These are phyloP conservation scores for Geopemphigus sp. DNA, from an alignment of 1,140 invertebrate species.

Conservation along the genomic window DNA sequence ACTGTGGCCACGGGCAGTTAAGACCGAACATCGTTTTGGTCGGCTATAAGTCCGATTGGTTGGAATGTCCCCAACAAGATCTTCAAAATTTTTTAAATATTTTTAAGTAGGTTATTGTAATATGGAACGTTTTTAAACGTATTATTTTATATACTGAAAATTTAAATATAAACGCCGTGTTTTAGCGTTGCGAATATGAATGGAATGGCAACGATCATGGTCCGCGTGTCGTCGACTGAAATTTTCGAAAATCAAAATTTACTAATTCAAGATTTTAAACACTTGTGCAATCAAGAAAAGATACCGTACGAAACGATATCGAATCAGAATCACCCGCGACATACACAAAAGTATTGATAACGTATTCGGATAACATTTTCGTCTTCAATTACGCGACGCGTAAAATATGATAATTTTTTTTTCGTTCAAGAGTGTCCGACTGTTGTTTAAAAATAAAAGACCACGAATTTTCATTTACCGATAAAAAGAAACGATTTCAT, in stretches of 20 bases:
- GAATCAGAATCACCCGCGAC: not conserved
- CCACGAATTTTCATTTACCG: not conserved
- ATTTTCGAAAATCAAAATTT: not conserved
- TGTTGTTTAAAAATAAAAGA: not conserved
- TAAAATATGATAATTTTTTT: not conserved
- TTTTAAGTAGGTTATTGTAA: constrained; percentile 82
- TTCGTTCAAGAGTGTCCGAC: not conserved
- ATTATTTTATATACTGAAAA: too few species aligned
- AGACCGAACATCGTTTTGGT: constrained; percentile 92
- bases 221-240: not conserved
- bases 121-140: not conserved
- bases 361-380: not conserved
- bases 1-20: constrained; percentile 85
- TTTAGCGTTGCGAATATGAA: constrained; percentile 26
- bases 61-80: constrained; percentile 67
- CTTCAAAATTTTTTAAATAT: constrained; percentile 87
- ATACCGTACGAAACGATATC: not conserved
- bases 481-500: constrained; percentile 55
- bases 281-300: not conserved
- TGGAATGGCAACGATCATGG: constrained; percentile 6
- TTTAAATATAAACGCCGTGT: not conserved
- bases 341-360: constrained; percentile 3
- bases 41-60: constrained; percentile 93
- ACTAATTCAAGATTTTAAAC: not conserved
- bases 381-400: too few species aligned